A percentile compares a stretch with the other conserved stretches of the same genome.
Evolutionary conservation across 1,140 invertebrate species (phyloP).

Genomic region (Adelges cooleyi): DNA sequence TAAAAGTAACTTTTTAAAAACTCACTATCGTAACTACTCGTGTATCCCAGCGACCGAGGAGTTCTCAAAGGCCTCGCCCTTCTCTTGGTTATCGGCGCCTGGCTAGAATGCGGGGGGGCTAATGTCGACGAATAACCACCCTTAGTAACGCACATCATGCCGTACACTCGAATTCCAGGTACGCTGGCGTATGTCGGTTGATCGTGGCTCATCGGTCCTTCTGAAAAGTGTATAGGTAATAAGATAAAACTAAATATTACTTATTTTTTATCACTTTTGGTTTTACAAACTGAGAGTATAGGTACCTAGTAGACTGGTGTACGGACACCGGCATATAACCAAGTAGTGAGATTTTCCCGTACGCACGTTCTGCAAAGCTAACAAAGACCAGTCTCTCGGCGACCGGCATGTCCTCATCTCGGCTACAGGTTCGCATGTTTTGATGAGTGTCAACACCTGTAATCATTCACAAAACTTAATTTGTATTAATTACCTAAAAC

Average conservation of each 20-base stretch:
- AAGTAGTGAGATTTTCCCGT: slow-evolving; percentile 90
- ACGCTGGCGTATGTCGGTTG: slow-evolving; percentile 87
- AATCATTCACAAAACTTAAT: slow-evolving; percentile 33
- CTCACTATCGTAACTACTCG: too few species aligned
- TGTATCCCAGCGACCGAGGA: not conserved
- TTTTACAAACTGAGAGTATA: not conserved
- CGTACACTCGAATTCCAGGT: slow-evolving; percentile 80
- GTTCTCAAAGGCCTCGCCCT: not conserved
- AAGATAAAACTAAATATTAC: too few species aligned
- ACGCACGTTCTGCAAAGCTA: slow-evolving; percentile 80
- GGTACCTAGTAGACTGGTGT: slow-evolving; percentile 40
- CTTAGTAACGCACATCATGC: slow-evolving; percentile 73
- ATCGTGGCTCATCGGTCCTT: slow-evolving; percentile 85
- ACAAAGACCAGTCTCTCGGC: slow-evolving; percentile 79
- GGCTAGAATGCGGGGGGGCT: not conserved
- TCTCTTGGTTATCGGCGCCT: not conserved
- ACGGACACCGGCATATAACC: slow-evolving; percentile 81
- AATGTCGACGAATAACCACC: not conserved
- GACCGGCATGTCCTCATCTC: slow-evolving; percentile 78
- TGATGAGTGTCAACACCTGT: slow-evolving; percentile 75
- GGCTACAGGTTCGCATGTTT: slow-evolving; percentile 80
- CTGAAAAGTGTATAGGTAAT: slow-evolving; percentile 39
- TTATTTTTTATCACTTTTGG: not conserved
- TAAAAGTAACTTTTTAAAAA: too few species aligned
- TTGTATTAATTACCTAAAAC: too few species aligned